phyloP scores from a whole-genome alignment of 2,797 vertebrate species.

The Mareca strepera region DNA sequence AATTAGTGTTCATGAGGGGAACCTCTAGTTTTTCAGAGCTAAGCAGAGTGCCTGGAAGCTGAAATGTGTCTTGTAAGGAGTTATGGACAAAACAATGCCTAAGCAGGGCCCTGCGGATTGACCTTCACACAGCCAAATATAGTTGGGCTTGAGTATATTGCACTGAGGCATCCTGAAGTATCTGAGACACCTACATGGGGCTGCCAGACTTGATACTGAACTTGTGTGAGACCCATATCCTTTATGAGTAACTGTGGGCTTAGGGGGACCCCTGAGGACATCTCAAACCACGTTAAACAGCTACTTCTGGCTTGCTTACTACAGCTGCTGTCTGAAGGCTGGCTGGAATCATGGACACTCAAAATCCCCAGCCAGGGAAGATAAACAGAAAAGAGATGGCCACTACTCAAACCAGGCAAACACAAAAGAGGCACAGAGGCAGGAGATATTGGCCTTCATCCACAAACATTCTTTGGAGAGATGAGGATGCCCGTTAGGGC shows the following conservation, averaged over 20 bases:
- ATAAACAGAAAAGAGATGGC: background rate
- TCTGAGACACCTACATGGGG: background rate
- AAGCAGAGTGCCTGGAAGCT: background rate
- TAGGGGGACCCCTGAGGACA: background rate
- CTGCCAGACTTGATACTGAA: background rate
- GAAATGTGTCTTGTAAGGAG: background rate
- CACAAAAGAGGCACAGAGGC: background rate
- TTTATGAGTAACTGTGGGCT: background rate
- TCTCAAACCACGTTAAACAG: background rate
- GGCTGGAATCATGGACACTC: background rate
- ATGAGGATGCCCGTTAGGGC: background rate
- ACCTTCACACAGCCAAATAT: background rate
- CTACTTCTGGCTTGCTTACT: background rate
- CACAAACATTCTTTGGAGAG: background rate
- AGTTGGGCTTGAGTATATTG: background rate
- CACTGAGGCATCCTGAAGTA: background rate
- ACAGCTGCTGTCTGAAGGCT: background rate
- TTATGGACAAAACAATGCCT: accelerated
- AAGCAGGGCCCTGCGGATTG: background rate
- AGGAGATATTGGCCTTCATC: background rate
- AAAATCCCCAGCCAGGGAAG: background rate
- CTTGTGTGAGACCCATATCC: background rate
- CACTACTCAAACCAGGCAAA: background rate
- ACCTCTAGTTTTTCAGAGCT: background rate
- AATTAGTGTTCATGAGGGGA: background rate